A percentile compares a stretch with the other conserved stretches of the same genome.
Conservation (phyloP, 2,888 invertebrate species). For the Scaptomyza caliginosa region DNA sequence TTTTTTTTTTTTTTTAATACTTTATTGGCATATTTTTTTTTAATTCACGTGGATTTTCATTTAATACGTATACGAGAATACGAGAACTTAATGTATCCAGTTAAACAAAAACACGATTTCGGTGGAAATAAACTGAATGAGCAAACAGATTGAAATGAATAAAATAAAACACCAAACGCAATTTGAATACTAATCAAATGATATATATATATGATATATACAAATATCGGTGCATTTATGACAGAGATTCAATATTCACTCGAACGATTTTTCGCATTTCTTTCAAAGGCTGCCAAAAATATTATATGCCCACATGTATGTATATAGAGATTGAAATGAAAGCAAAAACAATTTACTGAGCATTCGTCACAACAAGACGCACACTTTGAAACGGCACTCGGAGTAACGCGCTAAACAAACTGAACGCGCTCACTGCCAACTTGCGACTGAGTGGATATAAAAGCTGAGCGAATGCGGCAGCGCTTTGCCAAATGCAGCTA, state of each 20-base stretch:
- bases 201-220: background rate
- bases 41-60: background rate
- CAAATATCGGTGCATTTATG: background rate
- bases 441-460: conserved; percentile 48
- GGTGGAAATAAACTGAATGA: background rate
- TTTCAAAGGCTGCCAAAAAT: conserved; percentile 1
- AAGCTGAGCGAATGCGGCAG: conserved; percentile 22
- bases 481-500: conserved; percentile 24
- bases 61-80: background rate
- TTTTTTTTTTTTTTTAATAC: conserved; percentile 9
- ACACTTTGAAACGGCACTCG: conserved; percentile 3
- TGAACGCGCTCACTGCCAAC: conserved; percentile 40
- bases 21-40: background rate
- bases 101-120: background rate
- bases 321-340: conserved; percentile 1
- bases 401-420: conserved; percentile 22
- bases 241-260: background rate
- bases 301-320: conserved; percentile 1
- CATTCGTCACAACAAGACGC: conserved; percentile 31
- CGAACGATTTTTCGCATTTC: background rate
- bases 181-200: background rate
- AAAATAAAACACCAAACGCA: background rate
- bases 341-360: conserved; percentile 17
- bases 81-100: background rate
- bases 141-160: background rate